Conservation (phyloP, 1,140 invertebrate species). For the Babylonia areolata region DNA sequence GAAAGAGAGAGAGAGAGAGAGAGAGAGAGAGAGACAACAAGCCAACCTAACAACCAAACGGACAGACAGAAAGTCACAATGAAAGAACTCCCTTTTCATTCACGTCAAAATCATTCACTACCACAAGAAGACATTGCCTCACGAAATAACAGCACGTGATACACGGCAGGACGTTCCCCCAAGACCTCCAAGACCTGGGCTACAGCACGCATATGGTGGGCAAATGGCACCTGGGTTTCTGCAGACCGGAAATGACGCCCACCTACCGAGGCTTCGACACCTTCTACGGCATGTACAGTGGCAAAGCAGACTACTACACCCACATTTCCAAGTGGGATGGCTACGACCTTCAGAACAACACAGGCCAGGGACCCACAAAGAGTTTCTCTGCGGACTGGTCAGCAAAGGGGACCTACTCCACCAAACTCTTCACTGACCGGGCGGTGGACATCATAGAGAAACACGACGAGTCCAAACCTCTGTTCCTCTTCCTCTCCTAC, state of each 20-base stretch:
- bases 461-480: conserved; percentile 34
- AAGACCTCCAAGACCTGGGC: conserved; percentile 62
- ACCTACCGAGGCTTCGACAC: conserved; percentile 73
- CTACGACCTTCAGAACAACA: conserved; percentile 52
- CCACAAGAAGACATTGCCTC: too few relatives aligned
- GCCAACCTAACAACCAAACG: too few relatives aligned
- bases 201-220: conserved; percentile 73
- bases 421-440: conserved; percentile 54
- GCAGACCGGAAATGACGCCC: conserved; percentile 67
- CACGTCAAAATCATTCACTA: too few relatives aligned
- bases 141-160: too few relatives aligned
- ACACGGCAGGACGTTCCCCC: conserved; percentile 63
- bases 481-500: conserved; percentile 59
- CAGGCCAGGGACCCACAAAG: not conserved
- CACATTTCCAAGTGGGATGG: conserved; percentile 53
- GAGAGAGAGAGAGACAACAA: too few relatives aligned
- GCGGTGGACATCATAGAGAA: not conserved
- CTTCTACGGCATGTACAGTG: conserved; percentile 65
- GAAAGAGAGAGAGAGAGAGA: too few relatives aligned
- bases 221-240: conserved; percentile 76
- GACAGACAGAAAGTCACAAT: too few relatives aligned
- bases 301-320: conserved; percentile 53
- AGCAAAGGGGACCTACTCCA: conserved; percentile 58
- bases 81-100: too few relatives aligned
- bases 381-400: conserved; percentile 10